These are phyloP conservation scores for Lasius platythorax DNA, from an alignment of 2,888 invertebrate genomes.

Conservation along the genomic window DNA sequence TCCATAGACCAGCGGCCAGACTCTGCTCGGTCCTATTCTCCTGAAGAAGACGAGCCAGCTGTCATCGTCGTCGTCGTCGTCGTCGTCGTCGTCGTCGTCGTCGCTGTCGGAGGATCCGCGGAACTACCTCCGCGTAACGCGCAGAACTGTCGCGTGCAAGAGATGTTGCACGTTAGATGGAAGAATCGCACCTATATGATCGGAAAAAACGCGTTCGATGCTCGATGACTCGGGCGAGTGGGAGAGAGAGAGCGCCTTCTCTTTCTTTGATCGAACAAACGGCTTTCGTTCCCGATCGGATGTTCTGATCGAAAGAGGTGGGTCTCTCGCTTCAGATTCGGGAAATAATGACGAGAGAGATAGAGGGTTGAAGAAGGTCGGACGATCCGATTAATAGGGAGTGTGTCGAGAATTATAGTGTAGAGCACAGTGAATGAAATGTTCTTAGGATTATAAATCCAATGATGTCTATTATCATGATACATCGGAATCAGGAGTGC, in stretches of 20 bases:
- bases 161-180: constrained; percentile 25
- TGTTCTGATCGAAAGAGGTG: constrained; percentile 10
- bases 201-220: constrained; percentile 50
- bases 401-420: constrained; percentile 34
- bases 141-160: constrained; percentile 78
- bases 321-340: constrained; percentile 16
- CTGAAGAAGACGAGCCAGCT: constrained; percentile 50
- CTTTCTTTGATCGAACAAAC: constrained; percentile 6
- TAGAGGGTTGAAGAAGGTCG: not conserved
- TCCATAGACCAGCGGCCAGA: constrained; percentile 2
- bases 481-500: not conserved
- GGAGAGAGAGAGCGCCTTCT: not conserved
- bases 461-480: not conserved
- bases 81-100: not conserved
- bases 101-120: constrained; percentile 40
- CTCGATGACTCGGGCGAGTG: constrained; percentile 60
- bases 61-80: not conserved
- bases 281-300: constrained; percentile 23
- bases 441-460: constrained; percentile 30
- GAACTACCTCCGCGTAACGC: constrained; percentile 77
- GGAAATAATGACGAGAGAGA: constrained; percentile 6
- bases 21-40: constrained; percentile 52
- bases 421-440: constrained; percentile 26
- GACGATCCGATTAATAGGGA: constrained; percentile 26
- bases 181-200: constrained; percentile 13